Percentiles rank a stretch among this genome's conserved stretches.
Evolutionary conservation across 2,888 invertebrate species (phyloP).

Genomic region (Heteromurus nitidus): DNA sequence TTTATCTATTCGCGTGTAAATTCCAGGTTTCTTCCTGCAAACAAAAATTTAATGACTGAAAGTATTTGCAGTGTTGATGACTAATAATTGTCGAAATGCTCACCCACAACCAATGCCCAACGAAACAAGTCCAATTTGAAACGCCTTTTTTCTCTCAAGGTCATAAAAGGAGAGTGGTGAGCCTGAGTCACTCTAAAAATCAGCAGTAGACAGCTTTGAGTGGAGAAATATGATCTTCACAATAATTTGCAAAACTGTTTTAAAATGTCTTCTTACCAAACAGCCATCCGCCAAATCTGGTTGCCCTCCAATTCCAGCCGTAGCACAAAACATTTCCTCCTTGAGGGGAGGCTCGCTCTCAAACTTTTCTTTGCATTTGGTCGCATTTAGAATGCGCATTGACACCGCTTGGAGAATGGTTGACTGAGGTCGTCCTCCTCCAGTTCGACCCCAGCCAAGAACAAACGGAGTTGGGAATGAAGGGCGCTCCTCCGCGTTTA

Average conservation of each 20-base stretch:
- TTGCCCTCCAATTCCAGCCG: not conserved
- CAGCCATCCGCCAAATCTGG: constrained; percentile 20
- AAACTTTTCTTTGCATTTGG: constrained; percentile 43
- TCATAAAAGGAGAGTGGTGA: no score
- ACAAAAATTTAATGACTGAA: not conserved
- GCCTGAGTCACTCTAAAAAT: constrained; percentile 21
- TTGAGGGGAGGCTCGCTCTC: constrained; percentile 19
- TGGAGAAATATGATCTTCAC: not conserved
- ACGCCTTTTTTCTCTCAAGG: constrained; percentile 21
- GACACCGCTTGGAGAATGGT: constrained; percentile 38
- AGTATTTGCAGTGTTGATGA: not conserved
- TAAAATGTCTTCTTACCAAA: constrained; percentile 4
- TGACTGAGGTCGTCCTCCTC: constrained; percentile 9
- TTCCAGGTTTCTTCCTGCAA: constrained; percentile 12
- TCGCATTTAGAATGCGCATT: constrained; percentile 15
- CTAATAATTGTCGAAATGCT: not conserved
- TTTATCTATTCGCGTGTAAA: not conserved
- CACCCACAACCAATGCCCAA: constrained; percentile 56
- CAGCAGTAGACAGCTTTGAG: not conserved
- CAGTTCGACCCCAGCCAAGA: constrained; percentile 66
- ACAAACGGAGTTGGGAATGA: constrained; percentile 15
- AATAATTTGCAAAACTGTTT: not conserved
- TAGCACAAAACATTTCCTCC: constrained; percentile 43
- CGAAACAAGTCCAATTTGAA: constrained; percentile 40
- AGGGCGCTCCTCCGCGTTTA: constrained; percentile 52